Evolutionary conservation across 2,113 vertebrate species (phyloP).

Genomic region (Apus apus): DNA sequence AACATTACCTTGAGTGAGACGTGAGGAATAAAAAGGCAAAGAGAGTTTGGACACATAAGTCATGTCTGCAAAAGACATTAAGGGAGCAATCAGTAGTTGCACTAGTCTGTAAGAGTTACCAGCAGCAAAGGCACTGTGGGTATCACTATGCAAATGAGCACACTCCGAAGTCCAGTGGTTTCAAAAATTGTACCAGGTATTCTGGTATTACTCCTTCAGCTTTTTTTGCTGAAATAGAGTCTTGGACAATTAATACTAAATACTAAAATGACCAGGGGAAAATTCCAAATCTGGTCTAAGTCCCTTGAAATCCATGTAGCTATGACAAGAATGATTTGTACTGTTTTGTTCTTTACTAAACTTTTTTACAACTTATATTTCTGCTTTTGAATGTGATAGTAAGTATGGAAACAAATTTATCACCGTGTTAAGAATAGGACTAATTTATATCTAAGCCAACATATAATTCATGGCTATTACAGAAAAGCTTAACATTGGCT

Average conservation of each 20-base stretch:
- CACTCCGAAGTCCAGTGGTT: not conserved
- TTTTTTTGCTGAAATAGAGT: not conserved
- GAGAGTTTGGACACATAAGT: not conserved
- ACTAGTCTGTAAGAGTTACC: not conserved
- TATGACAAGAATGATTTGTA: not conserved
- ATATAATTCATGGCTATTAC: not conserved
- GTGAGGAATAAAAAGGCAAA: not conserved
- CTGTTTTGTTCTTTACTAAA: not conserved
- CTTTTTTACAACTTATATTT: not conserved
- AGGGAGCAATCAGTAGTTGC: not conserved
- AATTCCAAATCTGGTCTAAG: not conserved
- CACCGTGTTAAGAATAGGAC: not conserved
- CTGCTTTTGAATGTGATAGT: not conserved
- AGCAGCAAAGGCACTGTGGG: not conserved
- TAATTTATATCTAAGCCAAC: not conserved
- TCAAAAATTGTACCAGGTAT: not conserved
- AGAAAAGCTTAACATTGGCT: not conserved
- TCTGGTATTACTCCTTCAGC: not conserved
- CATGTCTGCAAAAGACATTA: not conserved
- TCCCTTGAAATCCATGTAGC: not conserved
- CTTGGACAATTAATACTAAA: not conserved
- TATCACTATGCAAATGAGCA: not conserved
- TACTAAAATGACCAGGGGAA: not conserved
- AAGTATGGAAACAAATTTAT: not conserved
- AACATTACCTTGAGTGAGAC: not conserved